Percentiles rank a stretch among this genome's conserved stretches.
These are phyloP conservation scores for Agonopterix arenella DNA, from an alignment of 2,888 invertebrate genomes.

Conservation along the genomic window DNA sequence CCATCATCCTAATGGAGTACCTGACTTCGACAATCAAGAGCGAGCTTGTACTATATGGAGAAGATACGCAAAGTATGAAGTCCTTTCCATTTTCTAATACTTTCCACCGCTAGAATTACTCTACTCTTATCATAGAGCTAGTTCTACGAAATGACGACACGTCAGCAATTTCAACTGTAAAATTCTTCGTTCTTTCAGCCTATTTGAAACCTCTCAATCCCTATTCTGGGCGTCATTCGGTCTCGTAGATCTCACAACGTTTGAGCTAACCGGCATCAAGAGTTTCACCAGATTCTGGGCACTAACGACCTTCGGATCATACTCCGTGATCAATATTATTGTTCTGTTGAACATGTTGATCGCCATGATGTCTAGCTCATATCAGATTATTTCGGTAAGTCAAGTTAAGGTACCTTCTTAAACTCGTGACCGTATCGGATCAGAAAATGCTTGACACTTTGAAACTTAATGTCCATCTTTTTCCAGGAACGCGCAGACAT, in stretches of 20 bases:
- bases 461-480: not conserved
- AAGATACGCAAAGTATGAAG: slow-evolving; percentile 87
- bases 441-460: too few species aligned
- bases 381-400: slow-evolving; percentile 96
- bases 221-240: slow-evolving; percentile 99
- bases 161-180: not conserved
- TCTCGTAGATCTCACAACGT: slow-evolving; percentile 94
- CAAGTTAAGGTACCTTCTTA: not conserved
- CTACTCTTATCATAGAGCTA: too few species aligned
- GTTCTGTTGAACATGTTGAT: slow-evolving; percentile 98
- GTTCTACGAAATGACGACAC: too few species aligned
- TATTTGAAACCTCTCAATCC: slow-evolving; percentile 98
- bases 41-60: slow-evolving; percentile 92
- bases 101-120: not conserved
- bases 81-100: not conserved
- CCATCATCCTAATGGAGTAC: slow-evolving; percentile 81
- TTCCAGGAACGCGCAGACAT: slow-evolving; percentile 92
- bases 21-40: slow-evolving; percentile 90
- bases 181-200: slow-evolving; percentile 74
- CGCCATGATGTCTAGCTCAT: slow-evolving; percentile 99
- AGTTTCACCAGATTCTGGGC: slow-evolving; percentile 98
- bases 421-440: not conserved
- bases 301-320: slow-evolving; percentile 97
- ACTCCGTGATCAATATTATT: slow-evolving; percentile 97
- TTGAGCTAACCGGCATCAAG: slow-evolving; percentile 96